Percentiles rank a stretch among this genome's conserved stretches.
Evolutionary conservation across 30 jellyfish, hydroid and myxozoan genomes (phyloP).

Genomic region (Sanderia malayensis): DNA sequence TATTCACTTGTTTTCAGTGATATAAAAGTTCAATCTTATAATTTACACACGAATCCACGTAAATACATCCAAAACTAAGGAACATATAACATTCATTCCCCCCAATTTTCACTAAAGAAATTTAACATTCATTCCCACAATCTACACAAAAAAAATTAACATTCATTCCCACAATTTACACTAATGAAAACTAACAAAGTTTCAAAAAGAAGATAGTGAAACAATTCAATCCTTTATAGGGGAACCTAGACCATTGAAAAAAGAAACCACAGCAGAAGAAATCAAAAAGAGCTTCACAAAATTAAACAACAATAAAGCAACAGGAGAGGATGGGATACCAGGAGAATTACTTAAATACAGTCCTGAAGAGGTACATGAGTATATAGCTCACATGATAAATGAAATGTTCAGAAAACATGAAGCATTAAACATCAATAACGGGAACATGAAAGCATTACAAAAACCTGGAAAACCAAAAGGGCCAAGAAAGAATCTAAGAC

Average conservation of each 20-base stretch:
- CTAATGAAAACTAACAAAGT: no score
- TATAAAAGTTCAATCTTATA: no score
- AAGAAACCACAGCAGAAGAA: constrained; percentile 18
- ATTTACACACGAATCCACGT: no score
- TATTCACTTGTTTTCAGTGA: no score
- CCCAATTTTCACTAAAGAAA: no score
- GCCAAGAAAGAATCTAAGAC: constrained; percentile 22
- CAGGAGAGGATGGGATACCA: constrained; percentile 36
- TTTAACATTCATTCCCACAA: no score
- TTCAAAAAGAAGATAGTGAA: constrained; percentile 37
- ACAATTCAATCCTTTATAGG: constrained; percentile 21
- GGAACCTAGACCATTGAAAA: constrained; percentile 26
- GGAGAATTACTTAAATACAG: constrained; percentile 20
- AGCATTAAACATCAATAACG: constrained; percentile 10
- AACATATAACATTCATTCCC: no score
- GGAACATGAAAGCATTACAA: constrained; percentile 23
- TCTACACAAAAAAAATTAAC: no score
- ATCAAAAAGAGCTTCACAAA: constrained; percentile 21
- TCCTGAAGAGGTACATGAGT: constrained; percentile 6
- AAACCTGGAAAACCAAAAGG: constrained; percentile 28
- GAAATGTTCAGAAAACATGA: constrained; percentile 17
- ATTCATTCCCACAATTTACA: no score
- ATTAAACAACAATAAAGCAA: constrained; percentile 33
- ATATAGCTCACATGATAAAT: constrained; percentile 13
- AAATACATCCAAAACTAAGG: no score